A percentile compares a stretch with the other conserved stretches of the same genome.
phyloP scores from a whole-genome alignment of 2,888 invertebrate species.

The Brachylomia viminalis region DNA sequence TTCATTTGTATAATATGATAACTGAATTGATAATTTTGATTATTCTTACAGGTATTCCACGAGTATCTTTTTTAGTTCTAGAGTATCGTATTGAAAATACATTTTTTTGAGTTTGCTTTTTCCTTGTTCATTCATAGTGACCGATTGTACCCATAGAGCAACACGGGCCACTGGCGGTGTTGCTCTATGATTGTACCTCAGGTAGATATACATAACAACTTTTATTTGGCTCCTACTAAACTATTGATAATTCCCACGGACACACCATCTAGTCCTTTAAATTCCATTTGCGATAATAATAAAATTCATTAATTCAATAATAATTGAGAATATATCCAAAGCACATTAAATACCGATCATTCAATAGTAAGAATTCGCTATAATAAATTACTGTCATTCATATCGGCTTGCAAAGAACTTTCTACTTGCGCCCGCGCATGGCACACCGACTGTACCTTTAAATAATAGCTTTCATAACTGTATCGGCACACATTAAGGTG shows the following conservation, averaged over 20 bases:
- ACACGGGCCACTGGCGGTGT: too few species aligned
- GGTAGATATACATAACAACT: background rate
- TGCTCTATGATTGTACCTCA: too few species aligned
- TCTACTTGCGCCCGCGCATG: slow-evolving; percentile 74
- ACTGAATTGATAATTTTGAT: background rate
- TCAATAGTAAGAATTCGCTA: slow-evolving; percentile 63
- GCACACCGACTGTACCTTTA: slow-evolving; percentile 40
- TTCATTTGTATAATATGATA: background rate
- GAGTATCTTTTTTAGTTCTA: background rate
- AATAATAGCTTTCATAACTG: slow-evolving; percentile 62
- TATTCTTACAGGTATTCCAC: background rate
- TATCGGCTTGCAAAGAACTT: slow-evolving; percentile 79
- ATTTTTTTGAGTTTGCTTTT: background rate
- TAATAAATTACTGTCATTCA: slow-evolving; percentile 78
- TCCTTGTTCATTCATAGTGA: background rate
- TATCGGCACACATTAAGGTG: slow-evolving; percentile 45
- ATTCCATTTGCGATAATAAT: slow-evolving; percentile 31
- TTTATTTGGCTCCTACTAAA: background rate
- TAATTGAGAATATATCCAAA: slow-evolving; percentile 51
- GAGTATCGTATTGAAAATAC: background rate
- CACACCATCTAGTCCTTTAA: slow-evolving; percentile 12
- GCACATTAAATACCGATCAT: slow-evolving; percentile 45
- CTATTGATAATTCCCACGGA: too few species aligned
- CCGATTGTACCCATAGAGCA: too few species aligned
- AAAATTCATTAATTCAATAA: too few species aligned